A percentile compares a stretch with the other conserved stretches of the same genome.
Evolutionary conservation across 2,113 vertebrate species (phyloP).

Genomic region (Scatophagus argus): DNA sequence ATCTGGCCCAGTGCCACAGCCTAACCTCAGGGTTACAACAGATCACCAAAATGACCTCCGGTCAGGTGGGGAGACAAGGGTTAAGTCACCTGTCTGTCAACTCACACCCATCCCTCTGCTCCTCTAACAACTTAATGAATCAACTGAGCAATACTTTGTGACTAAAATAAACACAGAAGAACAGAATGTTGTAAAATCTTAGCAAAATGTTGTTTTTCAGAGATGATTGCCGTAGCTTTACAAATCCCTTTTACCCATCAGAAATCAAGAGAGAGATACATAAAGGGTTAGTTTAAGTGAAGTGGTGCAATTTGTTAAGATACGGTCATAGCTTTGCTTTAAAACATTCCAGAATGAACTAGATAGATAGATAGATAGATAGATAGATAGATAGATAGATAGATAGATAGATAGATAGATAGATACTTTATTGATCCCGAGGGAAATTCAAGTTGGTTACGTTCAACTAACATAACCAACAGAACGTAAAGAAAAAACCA

Average conservation of each 20-base stretch:
- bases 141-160: not conserved
- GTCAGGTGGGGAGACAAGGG: constrained; percentile 25
- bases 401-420: too few relatives aligned
- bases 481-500: too few relatives aligned
- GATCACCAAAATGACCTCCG: constrained; percentile 45
- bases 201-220: not conserved
- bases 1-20: constrained; percentile 24
- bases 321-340: too few relatives aligned
- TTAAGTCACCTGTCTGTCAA: constrained; percentile 43
- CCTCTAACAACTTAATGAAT: not conserved
- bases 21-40: constrained; percentile 32
- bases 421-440: too few relatives aligned
- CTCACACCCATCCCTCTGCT: not conserved
- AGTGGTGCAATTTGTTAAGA: too few relatives aligned
- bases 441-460: too few relatives aligned
- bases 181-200: too few relatives aligned
- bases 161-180: not conserved
- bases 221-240: not conserved
- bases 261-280: not conserved
- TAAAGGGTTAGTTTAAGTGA: not conserved
- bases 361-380: too few relatives aligned
- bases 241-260: not conserved
- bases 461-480: too few relatives aligned
- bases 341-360: too few relatives aligned
- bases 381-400: too few relatives aligned